Conservation (phyloP, 2,113 vertebrate species). For the Ceyx melanurus region DNA sequence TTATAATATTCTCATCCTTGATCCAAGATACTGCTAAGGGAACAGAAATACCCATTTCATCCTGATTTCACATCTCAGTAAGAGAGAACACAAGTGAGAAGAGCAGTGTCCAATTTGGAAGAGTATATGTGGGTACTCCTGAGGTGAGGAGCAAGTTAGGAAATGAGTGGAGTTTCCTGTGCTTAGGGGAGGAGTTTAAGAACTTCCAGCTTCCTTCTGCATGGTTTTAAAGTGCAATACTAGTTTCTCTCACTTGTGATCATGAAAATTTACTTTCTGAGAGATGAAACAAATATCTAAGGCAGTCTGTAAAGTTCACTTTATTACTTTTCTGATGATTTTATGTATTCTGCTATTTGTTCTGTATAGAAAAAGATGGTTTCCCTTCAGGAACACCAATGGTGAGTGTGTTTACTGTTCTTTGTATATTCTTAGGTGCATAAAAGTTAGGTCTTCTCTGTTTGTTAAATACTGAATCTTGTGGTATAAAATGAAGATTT, state of each 20-base stretch:
- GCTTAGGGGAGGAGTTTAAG: neutral
- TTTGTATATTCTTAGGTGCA: neutral
- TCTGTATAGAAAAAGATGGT: slow-evolving; percentile 88
- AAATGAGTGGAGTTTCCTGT: neutral
- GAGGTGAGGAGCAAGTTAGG: neutral
- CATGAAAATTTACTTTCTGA: neutral
- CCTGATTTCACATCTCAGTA: neutral
- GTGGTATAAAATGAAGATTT: neutral
- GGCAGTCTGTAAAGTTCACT: neutral
- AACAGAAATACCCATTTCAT: neutral
- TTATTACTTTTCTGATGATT: neutral
- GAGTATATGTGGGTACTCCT: neutral
- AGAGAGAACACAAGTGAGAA: neutral
- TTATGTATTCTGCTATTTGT: slow-evolving; percentile 37
- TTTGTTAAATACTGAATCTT: neutral
- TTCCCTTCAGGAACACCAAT: slow-evolving; percentile 87
- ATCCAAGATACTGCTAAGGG: neutral
- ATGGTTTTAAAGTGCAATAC: neutral
- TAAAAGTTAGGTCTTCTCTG: neutral
- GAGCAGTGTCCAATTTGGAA: neutral
- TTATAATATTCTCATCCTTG: neutral
- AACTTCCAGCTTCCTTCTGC: neutral
- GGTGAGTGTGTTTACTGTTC: slow-evolving; percentile 78
- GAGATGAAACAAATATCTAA: neutral
- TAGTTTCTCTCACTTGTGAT: neutral